Conservation (phyloP, 1,140 invertebrate species). For the Neodiprion pinetum region DNA sequence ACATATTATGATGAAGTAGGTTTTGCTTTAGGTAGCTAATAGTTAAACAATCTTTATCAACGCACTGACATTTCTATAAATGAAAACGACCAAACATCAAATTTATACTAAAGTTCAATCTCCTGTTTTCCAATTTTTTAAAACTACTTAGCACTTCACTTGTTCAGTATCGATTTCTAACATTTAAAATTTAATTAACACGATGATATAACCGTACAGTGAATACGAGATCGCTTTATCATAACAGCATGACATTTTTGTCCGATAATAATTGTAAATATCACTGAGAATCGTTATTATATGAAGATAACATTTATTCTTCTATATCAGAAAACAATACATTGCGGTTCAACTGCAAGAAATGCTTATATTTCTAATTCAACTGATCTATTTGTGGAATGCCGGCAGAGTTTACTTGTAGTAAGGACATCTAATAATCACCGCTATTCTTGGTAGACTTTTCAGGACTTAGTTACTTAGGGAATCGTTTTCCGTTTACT, state of each 20-base stretch:
- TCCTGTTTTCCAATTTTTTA: neutral
- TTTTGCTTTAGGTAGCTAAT: slow-evolving; percentile 33
- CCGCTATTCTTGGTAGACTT: slow-evolving; percentile 43
- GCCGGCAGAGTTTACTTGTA: neutral
- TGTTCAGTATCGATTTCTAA: neutral
- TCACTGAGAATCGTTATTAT: neutral
- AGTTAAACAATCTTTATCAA: neutral
- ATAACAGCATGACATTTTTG: slow-evolving; percentile 58
- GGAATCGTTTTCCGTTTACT: neutral
- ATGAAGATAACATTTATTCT: neutral
- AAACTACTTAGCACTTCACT: neutral
- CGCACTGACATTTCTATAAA: neutral
- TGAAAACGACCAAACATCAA: neutral
- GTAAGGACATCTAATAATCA: neutral
- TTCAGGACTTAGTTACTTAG: slow-evolving; percentile 35
- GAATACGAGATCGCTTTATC: slow-evolving; percentile 19
- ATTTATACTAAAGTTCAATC: neutral
- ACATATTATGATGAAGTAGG: slow-evolving; percentile 58
- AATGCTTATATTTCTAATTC: neutral
- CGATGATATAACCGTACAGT: neutral
- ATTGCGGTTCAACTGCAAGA: neutral
- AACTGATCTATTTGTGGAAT: neutral
- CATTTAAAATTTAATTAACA: slow-evolving; percentile 4
- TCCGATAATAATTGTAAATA: neutral
- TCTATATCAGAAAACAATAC: neutral